Evolutionary conservation across 1,140 invertebrate genomes (phyloP), one percentile per base, ranked within the genome.

Genomic region (Hyles vespertilio): DNA sequence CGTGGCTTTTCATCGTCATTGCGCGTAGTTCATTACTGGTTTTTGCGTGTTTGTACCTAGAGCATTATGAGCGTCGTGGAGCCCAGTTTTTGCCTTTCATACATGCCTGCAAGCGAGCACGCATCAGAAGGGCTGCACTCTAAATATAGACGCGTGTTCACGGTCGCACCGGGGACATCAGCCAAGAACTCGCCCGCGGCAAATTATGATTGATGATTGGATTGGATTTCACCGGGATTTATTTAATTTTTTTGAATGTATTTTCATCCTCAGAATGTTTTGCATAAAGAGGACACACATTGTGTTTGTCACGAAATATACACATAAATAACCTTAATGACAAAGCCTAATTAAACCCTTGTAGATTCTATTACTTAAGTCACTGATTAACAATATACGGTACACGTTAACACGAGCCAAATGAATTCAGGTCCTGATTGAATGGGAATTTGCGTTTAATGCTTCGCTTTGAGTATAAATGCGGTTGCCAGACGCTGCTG

Each of bases 181-280:
- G 75, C 80, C 80, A 82, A 78, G 69, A 81, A 78, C 70, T 71
- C 67, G 69, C 72, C 66, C 74, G 75, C 68, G 70, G 74, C 82
- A 84, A 84, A 85, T 83, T 84, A 78, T 80, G 82, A 87, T 69
- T 76, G 77, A 84, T 83, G 69, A 72, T 72, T 61, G 62, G 69
- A 70, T 75, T 74, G 57, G 52, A 68, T 79, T 77, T 74, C 71
- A 60, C 8, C 44, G 43, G 9, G 52, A 59, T 63, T 63, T 63
- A 68, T 63, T 68, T 65, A 33, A 22, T 46, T 58, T 58, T 32
- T 32, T 22, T 22, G 22, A 22, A 22, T 22, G 22, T 22, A 22
- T 22, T 22, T 22, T 22, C 22, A 22, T 22, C 22, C 22, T 22
- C 22, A 22, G 22, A 22, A 22, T 22, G 22, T 22, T 22, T 22